phyloP scores from a whole-genome alignment of 1,140 invertebrate species.

The Drosophila sturtevanti region DNA sequence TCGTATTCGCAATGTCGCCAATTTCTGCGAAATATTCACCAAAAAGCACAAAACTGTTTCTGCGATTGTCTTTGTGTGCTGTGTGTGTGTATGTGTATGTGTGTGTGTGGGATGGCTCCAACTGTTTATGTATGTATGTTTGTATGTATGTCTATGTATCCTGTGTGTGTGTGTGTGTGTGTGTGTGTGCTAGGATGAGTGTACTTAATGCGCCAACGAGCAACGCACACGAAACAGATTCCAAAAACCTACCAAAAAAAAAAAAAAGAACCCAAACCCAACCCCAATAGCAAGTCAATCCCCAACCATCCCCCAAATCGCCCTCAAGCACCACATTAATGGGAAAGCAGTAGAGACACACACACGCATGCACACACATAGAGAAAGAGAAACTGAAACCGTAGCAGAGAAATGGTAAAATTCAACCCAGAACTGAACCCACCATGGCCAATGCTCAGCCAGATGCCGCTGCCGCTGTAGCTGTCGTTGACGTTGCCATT shows the following conservation, averaged over 20 bases:
- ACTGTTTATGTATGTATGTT: constrained; percentile 21
- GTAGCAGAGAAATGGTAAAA: constrained; percentile 26
- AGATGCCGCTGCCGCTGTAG: constrained; percentile 39
- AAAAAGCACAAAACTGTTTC: constrained; percentile 65
- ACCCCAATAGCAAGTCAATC: constrained; percentile 5
- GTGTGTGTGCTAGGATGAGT: constrained; percentile 40
- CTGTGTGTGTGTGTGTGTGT: constrained; percentile 17
- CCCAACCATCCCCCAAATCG: constrained; percentile 17
- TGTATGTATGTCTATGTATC: constrained; percentile 29
- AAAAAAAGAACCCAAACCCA: constrained; percentile 34
- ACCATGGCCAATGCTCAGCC: constrained; percentile 22
- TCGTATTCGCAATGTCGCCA: constrained; percentile 66
- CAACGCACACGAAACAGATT: constrained; percentile 63
- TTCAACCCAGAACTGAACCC: neutral
- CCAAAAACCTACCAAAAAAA: constrained; percentile 31
- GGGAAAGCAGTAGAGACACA: constrained; percentile 38
- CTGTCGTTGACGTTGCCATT: no score
- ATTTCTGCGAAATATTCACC: constrained; percentile 66
- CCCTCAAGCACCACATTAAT: constrained; percentile 73
- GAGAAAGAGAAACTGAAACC: constrained; percentile 24
- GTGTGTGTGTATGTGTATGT: constrained; percentile 1
- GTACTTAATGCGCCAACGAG: constrained; percentile 75
- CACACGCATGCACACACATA: constrained; percentile 30
- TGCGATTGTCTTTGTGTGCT: constrained; percentile 49
- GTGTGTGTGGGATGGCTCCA: neutral